Evolutionary conservation across 2,888 invertebrate genomes (phyloP), one percentile per base, ranked within the genome.

Genomic region (Automeris io): DNA sequence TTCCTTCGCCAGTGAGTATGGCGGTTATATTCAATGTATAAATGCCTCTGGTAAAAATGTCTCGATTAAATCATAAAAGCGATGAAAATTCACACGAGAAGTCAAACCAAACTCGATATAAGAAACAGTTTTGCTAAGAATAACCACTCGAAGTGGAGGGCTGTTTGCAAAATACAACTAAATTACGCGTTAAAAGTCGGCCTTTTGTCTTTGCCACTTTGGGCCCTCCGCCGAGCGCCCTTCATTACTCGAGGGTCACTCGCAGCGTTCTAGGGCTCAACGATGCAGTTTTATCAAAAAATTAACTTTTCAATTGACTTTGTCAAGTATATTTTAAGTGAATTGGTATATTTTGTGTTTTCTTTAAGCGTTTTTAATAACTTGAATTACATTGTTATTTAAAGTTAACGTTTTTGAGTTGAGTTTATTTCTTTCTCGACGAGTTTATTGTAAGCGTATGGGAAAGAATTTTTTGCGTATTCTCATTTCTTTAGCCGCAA

Each of bases 111-210:
- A 38, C 22, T 38, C 37, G 22, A 46, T 57, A 59, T 49, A 46
- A 51, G 65, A 67, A 75, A 73, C 74, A 72, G 47, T 70, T 67
- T 66, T 70, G 62, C 67, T 60, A 51, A 45, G 42, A 58, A 53
- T 50, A 57, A 54, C 58, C 59, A 50, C 70, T 77, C 60, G 51
- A 57, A 45, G 47, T 56, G 40, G 51, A 72, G 77, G 51, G 73
- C 60, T 82, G 83, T 82, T 82, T 82, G 69, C 80, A 78, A 83
- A 82, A 82, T 80, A 81, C 67, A 60, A 63, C 63, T 73, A 71
- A 82, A 79, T 72, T 61, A 66, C 67, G 65, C 66, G 29, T 61
- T 66, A 62, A 66, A 58, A 56, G 57, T 49, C 54, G 61, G 57
- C 61, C 71, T 65, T 73, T 82, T 80, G 78, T 79, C 71, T 78